Percentiles rank a stretch among this genome's conserved stretches.
phyloP scores from a whole-genome alignment of 2,113 vertebrate genomes.

The Antidorcas marsupialis region DNA sequence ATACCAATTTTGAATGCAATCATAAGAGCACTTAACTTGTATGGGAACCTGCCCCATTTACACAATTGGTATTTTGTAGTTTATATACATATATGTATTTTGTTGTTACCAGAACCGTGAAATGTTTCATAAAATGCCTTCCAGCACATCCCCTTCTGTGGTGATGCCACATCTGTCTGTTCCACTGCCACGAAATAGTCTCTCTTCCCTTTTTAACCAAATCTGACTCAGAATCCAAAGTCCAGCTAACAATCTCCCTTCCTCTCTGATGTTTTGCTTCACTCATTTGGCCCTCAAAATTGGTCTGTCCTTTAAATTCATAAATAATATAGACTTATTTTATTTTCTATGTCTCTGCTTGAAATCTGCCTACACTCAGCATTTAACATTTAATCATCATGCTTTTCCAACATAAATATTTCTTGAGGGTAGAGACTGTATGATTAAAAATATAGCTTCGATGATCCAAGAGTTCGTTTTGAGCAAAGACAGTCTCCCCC shows the following conservation, averaged over 20 bases:
- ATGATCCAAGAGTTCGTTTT: neutral
- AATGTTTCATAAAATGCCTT: neutral
- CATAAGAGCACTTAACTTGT: neutral
- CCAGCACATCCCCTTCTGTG: too few species aligned
- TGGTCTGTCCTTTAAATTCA: neutral
- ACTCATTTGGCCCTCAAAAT: neutral
- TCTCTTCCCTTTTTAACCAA: neutral
- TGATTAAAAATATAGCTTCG: neutral
- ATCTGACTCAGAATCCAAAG: neutral
- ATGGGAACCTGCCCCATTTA: neutral
- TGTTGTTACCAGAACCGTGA: neutral
- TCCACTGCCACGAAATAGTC: neutral
- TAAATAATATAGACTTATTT: neutral
- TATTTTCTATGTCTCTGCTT: neutral
- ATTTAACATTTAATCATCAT: neutral
- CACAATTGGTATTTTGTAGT: neutral
- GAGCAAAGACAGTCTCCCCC: neutral
- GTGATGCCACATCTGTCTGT: neutral
- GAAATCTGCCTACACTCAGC: neutral
- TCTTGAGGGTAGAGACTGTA: neutral
- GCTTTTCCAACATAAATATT: neutral
- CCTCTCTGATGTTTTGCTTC: neutral
- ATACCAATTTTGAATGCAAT: neutral
- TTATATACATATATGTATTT: neutral
- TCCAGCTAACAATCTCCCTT: too few species aligned